Conservation (phyloP, 2,888 invertebrate genomes). For the Phymatocera aterrima region DNA sequence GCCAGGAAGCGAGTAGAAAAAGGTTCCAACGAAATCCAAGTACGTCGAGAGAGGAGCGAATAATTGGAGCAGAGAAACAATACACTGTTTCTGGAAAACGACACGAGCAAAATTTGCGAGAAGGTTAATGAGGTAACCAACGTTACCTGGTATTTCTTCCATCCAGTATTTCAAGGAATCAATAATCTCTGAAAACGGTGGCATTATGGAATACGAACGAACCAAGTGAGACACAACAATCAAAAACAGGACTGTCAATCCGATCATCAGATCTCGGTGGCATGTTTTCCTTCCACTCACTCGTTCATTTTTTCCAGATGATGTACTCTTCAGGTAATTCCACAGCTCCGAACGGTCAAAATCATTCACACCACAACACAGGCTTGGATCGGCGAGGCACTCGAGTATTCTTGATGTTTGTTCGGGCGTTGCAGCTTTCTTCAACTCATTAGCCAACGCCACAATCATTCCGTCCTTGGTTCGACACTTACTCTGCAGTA, state of each 20-base stretch:
- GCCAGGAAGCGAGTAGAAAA: constrained; percentile 4
- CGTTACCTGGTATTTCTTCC: constrained; percentile 22
- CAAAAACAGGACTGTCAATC: constrained; percentile 50
- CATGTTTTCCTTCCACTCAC: constrained; percentile 6
- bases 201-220: constrained; percentile 21
- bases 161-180: constrained; percentile 24
- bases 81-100: constrained; percentile 9
- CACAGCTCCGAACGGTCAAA: constrained; percentile 52
- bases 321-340: constrained; percentile 48
- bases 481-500: constrained; percentile 54
- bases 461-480: constrained; percentile 55
- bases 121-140: constrained; percentile 10
- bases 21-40: not conserved
- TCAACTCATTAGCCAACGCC: constrained; percentile 53
- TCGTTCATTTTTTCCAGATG: not conserved
- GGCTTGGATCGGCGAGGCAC: constrained; percentile 29
- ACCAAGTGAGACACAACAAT: constrained; percentile 49
- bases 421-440: constrained; percentile 33
- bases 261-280: constrained; percentile 50
- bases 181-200: not conserved
- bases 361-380: constrained; percentile 35
- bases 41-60: not conserved
- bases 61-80: not conserved
- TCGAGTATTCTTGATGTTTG: constrained; percentile 47
- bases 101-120: not conserved